These are phyloP conservation scores for Myripristis murdjan DNA, from an alignment of 2,797 vertebrate species.

Conservation along the genomic window DNA sequence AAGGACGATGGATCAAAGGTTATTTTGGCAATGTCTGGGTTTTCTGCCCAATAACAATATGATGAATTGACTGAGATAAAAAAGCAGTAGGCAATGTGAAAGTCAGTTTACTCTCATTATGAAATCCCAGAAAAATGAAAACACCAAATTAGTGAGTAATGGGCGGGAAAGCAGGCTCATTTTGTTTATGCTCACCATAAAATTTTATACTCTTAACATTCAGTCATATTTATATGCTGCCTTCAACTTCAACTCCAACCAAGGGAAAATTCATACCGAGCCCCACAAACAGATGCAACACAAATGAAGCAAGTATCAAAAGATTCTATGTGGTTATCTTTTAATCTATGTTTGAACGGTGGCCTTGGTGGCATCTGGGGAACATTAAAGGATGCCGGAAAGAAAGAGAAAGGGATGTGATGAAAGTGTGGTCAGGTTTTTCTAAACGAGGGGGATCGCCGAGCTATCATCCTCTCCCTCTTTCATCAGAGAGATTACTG, in stretches of 20 bases:
- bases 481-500: slow-evolving; percentile 68
- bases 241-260: slow-evolving; percentile 25
- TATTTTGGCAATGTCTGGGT: no score
- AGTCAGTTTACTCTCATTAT: no score
- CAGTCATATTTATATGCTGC: slow-evolving; percentile 11
- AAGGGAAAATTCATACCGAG: slow-evolving; percentile 38
- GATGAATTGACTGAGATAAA: no score
- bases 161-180: slow-evolving; percentile 5
- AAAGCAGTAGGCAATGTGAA: no score
- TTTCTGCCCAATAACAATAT: no score
- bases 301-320: slow-evolving; percentile 56
- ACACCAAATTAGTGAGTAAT: not conserved
- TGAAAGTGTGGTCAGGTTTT: slow-evolving; percentile 74
- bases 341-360: slow-evolving; percentile 73
- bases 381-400: slow-evolving; percentile 67
- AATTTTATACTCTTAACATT: slow-evolving; percentile 14
- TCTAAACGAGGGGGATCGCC: slow-evolving; percentile 58
- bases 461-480: slow-evolving; percentile 53
- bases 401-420: slow-evolving; percentile 59
- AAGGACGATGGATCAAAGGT: no score
- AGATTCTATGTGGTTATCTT: slow-evolving; percentile 62
- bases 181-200: not conserved
- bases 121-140: not conserved
- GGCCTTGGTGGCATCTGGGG: slow-evolving; percentile 58
- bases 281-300: slow-evolving; percentile 56